phyloP scores from a whole-genome alignment of 2,113 vertebrate genomes.

The Oreochromis aureus region DNA sequence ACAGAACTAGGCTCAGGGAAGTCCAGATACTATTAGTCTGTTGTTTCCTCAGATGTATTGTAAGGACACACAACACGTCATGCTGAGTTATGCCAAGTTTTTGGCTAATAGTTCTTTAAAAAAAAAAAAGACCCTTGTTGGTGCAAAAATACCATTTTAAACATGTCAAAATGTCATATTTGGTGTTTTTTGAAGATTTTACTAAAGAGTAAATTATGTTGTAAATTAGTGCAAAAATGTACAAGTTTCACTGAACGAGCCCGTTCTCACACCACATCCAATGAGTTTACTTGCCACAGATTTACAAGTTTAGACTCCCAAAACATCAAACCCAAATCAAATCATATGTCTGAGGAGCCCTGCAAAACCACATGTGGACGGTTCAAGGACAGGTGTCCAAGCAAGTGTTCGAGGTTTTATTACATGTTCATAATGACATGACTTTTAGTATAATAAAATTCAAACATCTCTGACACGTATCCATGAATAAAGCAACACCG shows the following conservation, averaged over 20 bases:
- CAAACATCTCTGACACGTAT: background rate
- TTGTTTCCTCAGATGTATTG: background rate
- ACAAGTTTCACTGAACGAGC: background rate
- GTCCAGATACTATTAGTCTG: background rate
- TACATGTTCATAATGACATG: background rate
- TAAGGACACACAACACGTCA: background rate
- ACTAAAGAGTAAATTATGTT: background rate
- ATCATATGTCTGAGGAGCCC: background rate
- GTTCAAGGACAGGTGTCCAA: background rate
- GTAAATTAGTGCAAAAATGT: background rate
- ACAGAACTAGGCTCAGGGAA: background rate
- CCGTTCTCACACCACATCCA: background rate
- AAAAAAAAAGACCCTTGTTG: rapidly evolving
- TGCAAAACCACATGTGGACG: background rate
- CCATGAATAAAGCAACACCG: background rate
- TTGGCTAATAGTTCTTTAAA: background rate
- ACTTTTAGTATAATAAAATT: background rate
- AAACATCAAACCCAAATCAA: background rate
- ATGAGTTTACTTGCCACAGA: background rate
- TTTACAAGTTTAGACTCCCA: background rate
- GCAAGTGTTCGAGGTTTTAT: background rate
- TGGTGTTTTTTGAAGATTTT: background rate
- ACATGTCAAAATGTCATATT: background rate
- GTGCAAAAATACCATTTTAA: background rate
- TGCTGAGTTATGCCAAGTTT: background rate